Base-by-base conservation (phyloP, 2,888 invertebrate genomes). In the Tenodera sinensis region DNA sequence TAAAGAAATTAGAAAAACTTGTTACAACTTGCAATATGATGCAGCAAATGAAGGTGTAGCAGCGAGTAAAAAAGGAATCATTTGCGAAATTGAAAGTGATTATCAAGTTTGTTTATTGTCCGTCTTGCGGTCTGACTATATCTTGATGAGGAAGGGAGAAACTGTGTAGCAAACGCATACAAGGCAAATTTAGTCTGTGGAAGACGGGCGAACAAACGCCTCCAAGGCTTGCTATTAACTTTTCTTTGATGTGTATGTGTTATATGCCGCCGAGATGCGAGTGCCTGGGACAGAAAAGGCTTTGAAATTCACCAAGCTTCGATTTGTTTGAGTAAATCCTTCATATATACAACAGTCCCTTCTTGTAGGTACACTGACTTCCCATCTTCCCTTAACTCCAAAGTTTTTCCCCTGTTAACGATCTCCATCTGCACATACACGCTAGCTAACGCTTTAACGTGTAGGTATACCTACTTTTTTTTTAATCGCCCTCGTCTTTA, bases 171-270 rank as follows among this genome's bases (percentile, higher is more conserved):
- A 28, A 28, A 8, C 15, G 15, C 27, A 71, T 28, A 82, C 81
- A 81, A 92, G 92, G 93, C 93, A 93, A 93, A 93, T 93, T 93
- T 93, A 93, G 93, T 93, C 93, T 92, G 92, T 93, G 92, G 93
- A 93, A 94, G 91, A 94, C 94, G 54, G 54, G 54, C 54, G 93
- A 94, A 94, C 94, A 94, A 95, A 94, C 94, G 94, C 94, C 94
- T 94, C 93, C 93, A 93, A 94, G 94, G 94, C 94, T 94, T 94
- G 94, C 94, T 94, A 94, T 95, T 94, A 92, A 95, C 89, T 83
- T 90, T 90, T 89, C 90, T 90, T 90, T 90, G 90, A 90, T 90
- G 89, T 89, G 28, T 89, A 82, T 88, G 84, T 89, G 84, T 85
- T 84, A 47, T 83, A 34, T 89, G 86, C 81, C 81, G 83, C 30